These are phyloP conservation scores for Myiotriccus ornatus DNA, from an alignment of 2,797 vertebrate genomes.

Conservation along the genomic window DNA sequence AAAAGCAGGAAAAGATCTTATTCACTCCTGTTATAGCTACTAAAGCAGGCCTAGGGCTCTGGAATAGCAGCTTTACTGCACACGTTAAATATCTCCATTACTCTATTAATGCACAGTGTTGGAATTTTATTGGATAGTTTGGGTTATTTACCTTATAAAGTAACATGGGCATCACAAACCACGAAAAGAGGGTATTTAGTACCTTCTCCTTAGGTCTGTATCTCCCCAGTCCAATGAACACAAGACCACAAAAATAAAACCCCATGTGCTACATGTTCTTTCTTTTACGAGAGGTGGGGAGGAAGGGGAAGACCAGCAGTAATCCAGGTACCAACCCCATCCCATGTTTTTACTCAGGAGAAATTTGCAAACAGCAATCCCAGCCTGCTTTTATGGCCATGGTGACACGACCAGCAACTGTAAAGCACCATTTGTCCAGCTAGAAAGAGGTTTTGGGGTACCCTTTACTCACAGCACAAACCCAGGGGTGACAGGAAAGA, in stretches of 20 bases:
- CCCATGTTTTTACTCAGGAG: background rate
- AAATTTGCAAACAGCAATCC: background rate
- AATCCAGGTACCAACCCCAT: background rate
- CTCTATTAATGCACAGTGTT: slow-evolving; percentile 16
- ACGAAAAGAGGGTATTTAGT: slow-evolving; percentile 44
- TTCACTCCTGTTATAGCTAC: slow-evolving; percentile 51
- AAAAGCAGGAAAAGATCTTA: slow-evolving; percentile 53
- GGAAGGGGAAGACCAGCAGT: background rate
- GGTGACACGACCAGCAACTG: accelerated
- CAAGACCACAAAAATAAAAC: background rate
- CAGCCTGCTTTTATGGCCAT: background rate
- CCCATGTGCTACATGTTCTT: background rate
- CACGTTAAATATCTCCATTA: slow-evolving; percentile 49
- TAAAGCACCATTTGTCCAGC: accelerated
- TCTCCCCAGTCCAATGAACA: background rate
- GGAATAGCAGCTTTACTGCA: slow-evolving; percentile 56
- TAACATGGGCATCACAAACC: slow-evolving; percentile 56
- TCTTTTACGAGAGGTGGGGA: background rate
- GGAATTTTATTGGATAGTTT: slow-evolving; percentile 61
- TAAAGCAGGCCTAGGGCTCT: slow-evolving; percentile 61
- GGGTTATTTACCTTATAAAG: slow-evolving; percentile 66
- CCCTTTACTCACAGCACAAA: background rate
- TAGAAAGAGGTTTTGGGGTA: background rate
- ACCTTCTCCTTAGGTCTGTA: background rate
- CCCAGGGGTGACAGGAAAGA: background rate